phyloP scores from a whole-genome alignment of 2,888 invertebrate genomes.

The Thereva nobilitata region DNA sequence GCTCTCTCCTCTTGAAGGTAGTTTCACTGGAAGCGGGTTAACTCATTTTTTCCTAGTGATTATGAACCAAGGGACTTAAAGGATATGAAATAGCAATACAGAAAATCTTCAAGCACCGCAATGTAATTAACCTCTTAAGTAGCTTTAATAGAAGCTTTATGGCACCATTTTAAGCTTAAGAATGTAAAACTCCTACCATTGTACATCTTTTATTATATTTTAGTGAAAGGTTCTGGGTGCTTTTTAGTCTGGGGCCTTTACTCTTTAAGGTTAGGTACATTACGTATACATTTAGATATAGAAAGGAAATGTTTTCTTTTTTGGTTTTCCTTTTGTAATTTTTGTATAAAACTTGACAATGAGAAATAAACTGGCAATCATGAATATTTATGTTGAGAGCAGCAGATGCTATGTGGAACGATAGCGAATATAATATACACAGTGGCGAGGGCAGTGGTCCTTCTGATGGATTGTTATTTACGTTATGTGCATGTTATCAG shows the following conservation, averaged over 20 bases:
- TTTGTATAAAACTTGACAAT: slow-evolving; percentile 19
- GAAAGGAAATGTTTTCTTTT: slow-evolving; percentile 1
- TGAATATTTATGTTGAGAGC: too few relatives aligned
- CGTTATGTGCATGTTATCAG: too few relatives aligned
- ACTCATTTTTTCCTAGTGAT: not conserved
- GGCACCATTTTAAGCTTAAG: slow-evolving; percentile 11
- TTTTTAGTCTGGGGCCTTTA: too few relatives aligned
- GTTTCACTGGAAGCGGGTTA: too few relatives aligned
- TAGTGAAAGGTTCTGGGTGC: not conserved
- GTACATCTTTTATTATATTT: not conserved
- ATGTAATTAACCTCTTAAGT: slow-evolving; percentile 9
- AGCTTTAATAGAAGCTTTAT: slow-evolving; percentile 7
- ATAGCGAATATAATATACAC: too few relatives aligned
- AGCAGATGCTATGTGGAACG: too few relatives aligned
- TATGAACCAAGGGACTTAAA: slow-evolving; percentile 10
- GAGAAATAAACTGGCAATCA: too few relatives aligned
- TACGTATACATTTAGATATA: too few relatives aligned
- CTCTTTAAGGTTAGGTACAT: too few relatives aligned
- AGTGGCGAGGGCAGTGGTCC: too few relatives aligned
- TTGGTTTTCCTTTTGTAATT: slow-evolving; percentile 24
- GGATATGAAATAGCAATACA: not conserved
- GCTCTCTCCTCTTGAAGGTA: too few relatives aligned
- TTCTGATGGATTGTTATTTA: too few relatives aligned
- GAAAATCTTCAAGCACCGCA: slow-evolving; percentile 6
- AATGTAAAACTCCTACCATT: not conserved